These are phyloP conservation scores for Aramus guarauna DNA, from an alignment of 2,113 vertebrate species.

Conservation along the genomic window DNA sequence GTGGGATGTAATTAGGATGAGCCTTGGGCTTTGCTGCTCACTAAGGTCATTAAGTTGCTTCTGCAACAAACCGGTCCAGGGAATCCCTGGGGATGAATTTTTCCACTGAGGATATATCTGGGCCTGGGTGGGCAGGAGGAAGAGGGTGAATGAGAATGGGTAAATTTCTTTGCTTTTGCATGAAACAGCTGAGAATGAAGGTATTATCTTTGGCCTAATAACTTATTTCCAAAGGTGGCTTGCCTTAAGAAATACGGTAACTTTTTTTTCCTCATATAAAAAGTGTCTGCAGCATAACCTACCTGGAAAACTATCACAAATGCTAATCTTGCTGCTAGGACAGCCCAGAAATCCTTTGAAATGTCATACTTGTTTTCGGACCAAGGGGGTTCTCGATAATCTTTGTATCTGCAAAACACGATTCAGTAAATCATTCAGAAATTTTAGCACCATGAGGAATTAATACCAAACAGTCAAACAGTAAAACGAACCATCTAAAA, in stretches of 20 bases:
- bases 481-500: background rate
- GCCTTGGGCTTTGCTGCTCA: background rate
- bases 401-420: slow-evolving; percentile 85
- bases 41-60: background rate
- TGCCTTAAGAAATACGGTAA: background rate
- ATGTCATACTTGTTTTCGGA: slow-evolving; percentile 87
- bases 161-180: background rate
- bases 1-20: background rate
- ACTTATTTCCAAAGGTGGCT: background rate
- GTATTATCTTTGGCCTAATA: background rate
- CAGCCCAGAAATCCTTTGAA: slow-evolving; percentile 96
- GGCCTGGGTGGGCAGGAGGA: background rate
- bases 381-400: slow-evolving; percentile 93
- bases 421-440: background rate
- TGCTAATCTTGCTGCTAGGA: slow-evolving; percentile 89
- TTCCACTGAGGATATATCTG: background rate
- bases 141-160: background rate
- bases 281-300: background rate
- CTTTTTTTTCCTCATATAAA: background rate
- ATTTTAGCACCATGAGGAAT: background rate
- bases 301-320: slow-evolving; percentile 98
- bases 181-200: background rate
- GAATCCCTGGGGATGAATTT: background rate
- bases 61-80: background rate
- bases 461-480: background rate